A percentile compares a stretch with the other conserved stretches of the same genome.
These are phyloP conservation scores for Bufo gargarizans DNA, from an alignment of 2,113 vertebrate genomes.

Conservation along the genomic window DNA sequence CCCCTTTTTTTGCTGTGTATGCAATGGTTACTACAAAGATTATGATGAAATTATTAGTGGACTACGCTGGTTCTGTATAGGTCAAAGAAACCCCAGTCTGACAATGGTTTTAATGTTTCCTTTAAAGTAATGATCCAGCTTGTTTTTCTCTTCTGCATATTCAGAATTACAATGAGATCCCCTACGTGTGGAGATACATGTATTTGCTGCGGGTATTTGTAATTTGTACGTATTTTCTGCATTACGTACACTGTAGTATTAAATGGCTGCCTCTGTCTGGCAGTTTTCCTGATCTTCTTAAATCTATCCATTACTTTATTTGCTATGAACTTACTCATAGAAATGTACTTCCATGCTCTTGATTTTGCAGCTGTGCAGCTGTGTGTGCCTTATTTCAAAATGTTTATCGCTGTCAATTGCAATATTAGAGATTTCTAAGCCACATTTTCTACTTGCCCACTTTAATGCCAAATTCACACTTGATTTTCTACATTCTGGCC, in stretches of 20 bases:
- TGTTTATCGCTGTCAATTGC: neutral
- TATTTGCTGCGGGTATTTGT: neutral
- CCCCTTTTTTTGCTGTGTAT: no score
- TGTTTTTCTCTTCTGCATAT: neutral
- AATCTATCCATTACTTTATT: neutral
- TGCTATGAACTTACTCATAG: conserved; percentile 1
- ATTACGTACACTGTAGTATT: neutral
- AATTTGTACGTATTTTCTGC: conserved; percentile 1
- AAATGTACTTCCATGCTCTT: neutral
- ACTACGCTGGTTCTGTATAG: no score
- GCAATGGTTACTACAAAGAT: no score
- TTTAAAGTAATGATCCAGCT: neutral
- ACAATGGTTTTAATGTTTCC: neutral
- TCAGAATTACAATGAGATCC: neutral
- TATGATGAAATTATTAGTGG: no score
- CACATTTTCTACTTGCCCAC: neutral
- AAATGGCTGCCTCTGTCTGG: neutral
- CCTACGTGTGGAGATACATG: neutral
- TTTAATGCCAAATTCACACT: conserved; percentile 5
- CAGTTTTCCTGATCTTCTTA: conserved; percentile 6
- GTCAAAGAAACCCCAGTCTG: no score
- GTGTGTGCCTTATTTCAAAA: neutral
- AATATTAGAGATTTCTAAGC: conserved; percentile 2
- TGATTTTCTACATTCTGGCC: neutral
- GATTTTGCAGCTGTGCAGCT: neutral